Evolutionary conservation across 2,888 invertebrate genomes (phyloP).

Genomic region (Tuta absoluta): DNA sequence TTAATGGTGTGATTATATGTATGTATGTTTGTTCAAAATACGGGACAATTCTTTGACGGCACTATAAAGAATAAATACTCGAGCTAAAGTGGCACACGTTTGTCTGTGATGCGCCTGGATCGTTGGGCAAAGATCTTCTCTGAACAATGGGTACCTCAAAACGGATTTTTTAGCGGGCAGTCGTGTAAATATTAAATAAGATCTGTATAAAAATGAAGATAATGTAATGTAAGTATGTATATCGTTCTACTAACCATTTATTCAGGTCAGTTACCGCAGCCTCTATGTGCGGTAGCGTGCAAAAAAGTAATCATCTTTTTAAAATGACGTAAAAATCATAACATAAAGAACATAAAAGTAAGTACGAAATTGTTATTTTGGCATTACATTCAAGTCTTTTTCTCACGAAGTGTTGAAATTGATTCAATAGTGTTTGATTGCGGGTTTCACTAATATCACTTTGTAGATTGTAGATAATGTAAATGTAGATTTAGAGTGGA

Average conservation of each 20-base stretch:
- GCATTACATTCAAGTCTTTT: slow-evolving; percentile 28
- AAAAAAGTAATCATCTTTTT: slow-evolving; percentile 13
- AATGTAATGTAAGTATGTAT: neutral
- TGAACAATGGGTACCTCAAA: too few species aligned
- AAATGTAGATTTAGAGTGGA: slow-evolving; percentile 2
- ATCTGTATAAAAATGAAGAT: neutral
- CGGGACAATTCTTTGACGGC: too few species aligned
- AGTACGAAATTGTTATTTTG: neutral
- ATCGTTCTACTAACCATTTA: slow-evolving; percentile 17
- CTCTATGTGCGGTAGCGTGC: slow-evolving; percentile 15
- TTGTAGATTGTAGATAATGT: neutral
- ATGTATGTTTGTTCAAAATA: too few species aligned
- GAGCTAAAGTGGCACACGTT: too few species aligned
- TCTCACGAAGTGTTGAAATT: slow-evolving; percentile 31
- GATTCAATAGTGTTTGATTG: neutral
- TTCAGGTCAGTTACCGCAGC: slow-evolving; percentile 11
- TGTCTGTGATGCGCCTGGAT: too few species aligned
- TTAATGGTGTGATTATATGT: too few species aligned
- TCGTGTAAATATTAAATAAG: too few species aligned
- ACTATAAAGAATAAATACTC: too few species aligned
- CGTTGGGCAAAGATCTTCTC: too few species aligned
- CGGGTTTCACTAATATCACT: neutral
- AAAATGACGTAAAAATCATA: slow-evolving; percentile 9
- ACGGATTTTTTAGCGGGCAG: too few species aligned
- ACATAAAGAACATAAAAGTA: too few species aligned